Base-by-base conservation (phyloP, 2,113 vertebrate species). In the Verasper variegatus region DNA sequence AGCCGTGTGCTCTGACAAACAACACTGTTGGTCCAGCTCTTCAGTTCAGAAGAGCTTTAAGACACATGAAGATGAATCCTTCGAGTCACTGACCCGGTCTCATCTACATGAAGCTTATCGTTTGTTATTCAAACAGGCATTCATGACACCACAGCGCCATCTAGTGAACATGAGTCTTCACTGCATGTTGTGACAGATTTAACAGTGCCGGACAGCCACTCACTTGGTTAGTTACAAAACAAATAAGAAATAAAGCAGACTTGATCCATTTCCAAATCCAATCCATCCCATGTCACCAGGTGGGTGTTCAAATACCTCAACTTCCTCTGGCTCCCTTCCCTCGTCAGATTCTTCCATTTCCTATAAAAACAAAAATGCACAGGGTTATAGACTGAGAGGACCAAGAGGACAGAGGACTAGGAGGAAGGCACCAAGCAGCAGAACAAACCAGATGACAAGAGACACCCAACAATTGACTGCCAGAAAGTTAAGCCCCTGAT, bases 331-430 rank as follows among this genome's bases (percentile, higher is more conserved):
- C 94, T 97, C 96, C 94, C 95, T 96, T 91, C 95, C 96, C 92
- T 99, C 96, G 94, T 99, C 98, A 91, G 98, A 98, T 92, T 98
- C 97, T 85, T 98, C 97, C 94, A 96, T 95, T 93, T 97, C 97
- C 98, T 99, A 96, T 84, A 94, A 90, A 97, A 95, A 97, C 95
- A 98, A 96, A 86, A 92, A 92, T 69, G 84, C 83, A 90, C 15
- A 76, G 37, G 56, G 86, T 93, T 89, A 90, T 31, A 88, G 65
- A 52, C 42, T 26, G 8, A 20, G 27, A 10, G 45, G 35, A 2
- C 61, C 11, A 68, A 20, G 40, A 21, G 70, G 12, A 23, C 26
- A 55, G 23, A 2, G 66, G 73, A 27, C 7, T 26, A 57, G 51
- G 27, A 42, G n/a, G 61, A 61, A 6, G 58, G 35, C 31, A 59